A percentile compares a stretch with the other conserved stretches of the same genome.
These are phyloP conservation scores for Eledone cirrhosa DNA, from an alignment of 2,888 invertebrate genomes.

Conservation along the genomic window DNA sequence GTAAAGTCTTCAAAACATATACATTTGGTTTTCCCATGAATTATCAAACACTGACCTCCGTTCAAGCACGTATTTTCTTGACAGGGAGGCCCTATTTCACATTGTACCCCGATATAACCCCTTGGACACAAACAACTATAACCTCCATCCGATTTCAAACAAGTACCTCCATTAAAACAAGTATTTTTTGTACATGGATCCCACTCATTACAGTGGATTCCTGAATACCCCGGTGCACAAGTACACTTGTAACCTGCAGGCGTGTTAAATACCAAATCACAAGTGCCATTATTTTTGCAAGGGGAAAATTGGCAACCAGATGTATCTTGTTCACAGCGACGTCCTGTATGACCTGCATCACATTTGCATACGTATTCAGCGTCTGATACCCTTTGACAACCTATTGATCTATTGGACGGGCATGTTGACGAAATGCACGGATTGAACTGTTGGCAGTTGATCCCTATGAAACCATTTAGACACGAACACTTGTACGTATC, in stretches of 20 bases:
- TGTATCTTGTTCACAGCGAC: constrained; percentile 46
- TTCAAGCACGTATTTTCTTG: constrained; percentile 33
- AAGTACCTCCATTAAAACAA: background rate
- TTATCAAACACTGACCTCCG: constrained; percentile 31
- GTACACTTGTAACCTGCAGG: background rate
- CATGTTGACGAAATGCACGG: constrained; percentile 52
- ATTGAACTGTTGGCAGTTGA: constrained; percentile 50
- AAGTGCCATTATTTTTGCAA: constrained; percentile 48
- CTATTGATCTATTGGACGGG: constrained; percentile 42
- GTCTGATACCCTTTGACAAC: constrained; percentile 44
- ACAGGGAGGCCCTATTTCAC: constrained; percentile 30
- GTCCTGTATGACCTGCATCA: constrained; percentile 36
- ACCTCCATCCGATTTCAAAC: constrained; percentile 71
- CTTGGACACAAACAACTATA: constrained; percentile 63
- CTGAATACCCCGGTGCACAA: background rate
- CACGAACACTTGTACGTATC: constrained; percentile 52
- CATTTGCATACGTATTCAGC: constrained; percentile 42
- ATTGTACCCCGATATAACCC: constrained; percentile 30
- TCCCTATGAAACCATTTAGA: constrained; percentile 49
- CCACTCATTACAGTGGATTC: background rate
- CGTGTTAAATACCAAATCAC: constrained; percentile 36
- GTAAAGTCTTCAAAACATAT: constrained; percentile 37
- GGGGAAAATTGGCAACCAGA: constrained; percentile 40
- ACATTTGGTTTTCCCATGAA: constrained; percentile 23
- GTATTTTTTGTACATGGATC: background rate